Evolutionary conservation across 2,888 invertebrate genomes (phyloP), one percentile per base, ranked within the genome.

Genomic region (Polylopha cassiicola): DNA sequence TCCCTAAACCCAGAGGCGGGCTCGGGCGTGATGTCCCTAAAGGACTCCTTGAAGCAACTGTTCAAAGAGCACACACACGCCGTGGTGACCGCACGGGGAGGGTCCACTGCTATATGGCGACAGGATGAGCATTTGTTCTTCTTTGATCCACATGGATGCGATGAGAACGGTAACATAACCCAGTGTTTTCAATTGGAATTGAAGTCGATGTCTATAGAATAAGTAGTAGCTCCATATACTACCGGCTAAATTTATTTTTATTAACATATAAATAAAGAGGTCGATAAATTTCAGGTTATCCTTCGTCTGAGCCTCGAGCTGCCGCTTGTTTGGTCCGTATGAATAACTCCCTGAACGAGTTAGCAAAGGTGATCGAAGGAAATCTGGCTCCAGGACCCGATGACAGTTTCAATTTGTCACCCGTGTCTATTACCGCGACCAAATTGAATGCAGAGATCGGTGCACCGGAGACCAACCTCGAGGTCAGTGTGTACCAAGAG

Each of bases 71-170:
- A 75, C 52, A 46, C 57, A 0, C 68, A 75, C 16, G 90, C 87
- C 0, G 80, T 91, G 3, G 61, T 91, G 15, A 89, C 88, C 0
- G 84, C 88, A 0, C 76, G 89, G 3, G 87, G 86, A 0, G 75
- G 75, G 0, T 88, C 90, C 0, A 61, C 86, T 0, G 89, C 87
- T 0, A 67, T 91, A 2, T 90, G 89, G 89, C 78, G 69, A 37
- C 68, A 80, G 1, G 79, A 81, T 0, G 58, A 75, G 2, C 76
- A 74, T 28, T 80, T 69, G 42, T 88, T 87, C 47, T 76, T 87
- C 55, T 90, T 88, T 31, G 90, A 91, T 50, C 88, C 90, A 0
- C 87, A 88, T 10, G 85, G 86, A 0, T 87, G 89, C 34, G 87
- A 89, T 47, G 86, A 87, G 6, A 73, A 85, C 10, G 91, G 91